Base-by-base conservation (phyloP, 2,797 vertebrate species). In the Myoxocephalus aenaeus region DNA sequence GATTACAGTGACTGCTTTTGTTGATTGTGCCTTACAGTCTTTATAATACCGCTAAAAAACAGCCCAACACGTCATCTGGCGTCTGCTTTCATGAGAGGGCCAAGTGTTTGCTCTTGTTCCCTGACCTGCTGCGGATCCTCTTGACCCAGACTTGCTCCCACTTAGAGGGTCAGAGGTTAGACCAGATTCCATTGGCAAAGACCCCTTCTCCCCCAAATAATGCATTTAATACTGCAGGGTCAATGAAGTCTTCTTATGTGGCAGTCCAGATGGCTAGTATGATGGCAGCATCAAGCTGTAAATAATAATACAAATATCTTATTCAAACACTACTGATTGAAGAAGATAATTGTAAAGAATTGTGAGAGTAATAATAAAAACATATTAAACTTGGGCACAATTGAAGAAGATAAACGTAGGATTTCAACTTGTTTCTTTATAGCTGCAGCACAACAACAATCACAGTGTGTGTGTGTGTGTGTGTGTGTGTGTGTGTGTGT, bases 91-190 rank as follows among this genome's bases (percentile, higher is more conserved):
- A 42, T 62, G 27, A 59, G 20, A 59, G 15, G 70, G 12, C 44
- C 59, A 67, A 75, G 50, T 74, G 82, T 82, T 78, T 85, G 70
- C 65, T 84, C 65, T 90, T 91, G 84, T 92, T 83, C 64, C 8
- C 79, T 90, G 85, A 90, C 90, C 91, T 85, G 79, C 80, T 71
- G 83, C 53, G 57, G 79, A 92, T 83, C 89, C 82, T 82, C 80
- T 77, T 92, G 92, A 94, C 94, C 93, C 92, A 93, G 91, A 94
- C 92, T 90, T 93, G 93, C 86, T 86, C 94, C 91, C 94, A 91
- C 88, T 94, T 94, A 93, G 71, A 64, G 77, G 89, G 86, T 93
- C 88, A 87, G 56, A 92, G 89, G 93, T 92, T 70, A 90, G 77
- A 87, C 78, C 77, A 69, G 84, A 82, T 87, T 63, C 86, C 66